These are phyloP conservation scores for Drosophila busckii DNA, from an alignment of 1,140 invertebrate species.

Conservation along the genomic window DNA sequence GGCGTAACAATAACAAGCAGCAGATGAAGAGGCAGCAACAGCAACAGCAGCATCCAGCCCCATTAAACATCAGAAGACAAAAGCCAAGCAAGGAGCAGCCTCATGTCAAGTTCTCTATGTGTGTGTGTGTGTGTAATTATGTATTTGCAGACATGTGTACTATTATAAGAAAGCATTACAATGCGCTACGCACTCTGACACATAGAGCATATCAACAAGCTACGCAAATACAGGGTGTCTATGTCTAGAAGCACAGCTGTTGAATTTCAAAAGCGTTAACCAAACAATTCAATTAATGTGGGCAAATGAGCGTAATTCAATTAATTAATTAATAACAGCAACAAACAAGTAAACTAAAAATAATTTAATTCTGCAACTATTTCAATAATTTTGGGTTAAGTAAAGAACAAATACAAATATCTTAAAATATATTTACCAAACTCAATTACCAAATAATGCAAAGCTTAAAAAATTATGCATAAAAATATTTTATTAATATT, in stretches of 20 bases:
- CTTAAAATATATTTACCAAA: too few species aligned
- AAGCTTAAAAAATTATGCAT: too few species aligned
- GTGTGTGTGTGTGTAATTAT: conserved; percentile 11
- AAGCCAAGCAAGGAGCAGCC: conserved; percentile 34
- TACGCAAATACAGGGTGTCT: conserved; percentile 23
- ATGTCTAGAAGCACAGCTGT: background rate
- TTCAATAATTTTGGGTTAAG: too few species aligned
- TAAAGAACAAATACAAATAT: too few species aligned
- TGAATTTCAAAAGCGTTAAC: too few species aligned
- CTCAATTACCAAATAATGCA: too few species aligned
- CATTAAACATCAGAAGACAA: conserved; percentile 17
- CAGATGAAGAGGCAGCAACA: background rate
- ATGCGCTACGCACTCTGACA: conserved; percentile 43
- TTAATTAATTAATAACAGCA: too few species aligned
- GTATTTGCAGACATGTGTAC: conserved; percentile 11
- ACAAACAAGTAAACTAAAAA: too few species aligned
- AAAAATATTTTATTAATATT: too few species aligned
- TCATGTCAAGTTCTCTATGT: conserved; percentile 19
- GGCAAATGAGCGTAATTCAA: too few species aligned
- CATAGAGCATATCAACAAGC: conserved; percentile 61
- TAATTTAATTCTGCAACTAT: too few species aligned
- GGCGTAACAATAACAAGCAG: conserved; percentile 38
- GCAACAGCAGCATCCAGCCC: conserved; percentile 13
- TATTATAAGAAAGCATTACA: conserved; percentile 27
- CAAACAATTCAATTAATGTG: background rate